A percentile compares a stretch with the other conserved stretches of the same genome.
These are phyloP conservation scores for Phaetusa simplex DNA, from an alignment of 2,113 vertebrate species.

Conservation along the genomic window DNA sequence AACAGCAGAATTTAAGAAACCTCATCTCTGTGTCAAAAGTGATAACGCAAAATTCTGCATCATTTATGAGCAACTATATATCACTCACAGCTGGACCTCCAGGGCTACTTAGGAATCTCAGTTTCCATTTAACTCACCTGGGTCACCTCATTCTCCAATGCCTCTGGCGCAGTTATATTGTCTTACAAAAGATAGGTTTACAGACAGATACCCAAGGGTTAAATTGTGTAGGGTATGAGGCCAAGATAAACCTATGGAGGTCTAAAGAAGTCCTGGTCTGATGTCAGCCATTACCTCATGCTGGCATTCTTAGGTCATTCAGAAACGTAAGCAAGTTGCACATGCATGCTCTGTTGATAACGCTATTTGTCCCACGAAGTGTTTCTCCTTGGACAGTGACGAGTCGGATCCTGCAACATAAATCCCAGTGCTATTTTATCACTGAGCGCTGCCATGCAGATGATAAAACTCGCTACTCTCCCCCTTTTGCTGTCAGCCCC, in stretches of 20 bases:
- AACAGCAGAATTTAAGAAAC: background rate
- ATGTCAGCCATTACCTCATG: fast-evolving
- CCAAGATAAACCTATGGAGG: background rate
- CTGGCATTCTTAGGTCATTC: background rate
- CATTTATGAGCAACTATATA: background rate
- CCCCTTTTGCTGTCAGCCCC: background rate
- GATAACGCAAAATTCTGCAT: background rate
- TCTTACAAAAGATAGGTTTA: background rate
- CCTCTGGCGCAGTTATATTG: background rate
- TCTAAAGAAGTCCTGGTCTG: background rate
- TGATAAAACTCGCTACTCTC: background rate
- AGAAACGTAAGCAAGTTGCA: background rate
- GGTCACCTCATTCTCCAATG: background rate
- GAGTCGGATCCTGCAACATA: background rate
- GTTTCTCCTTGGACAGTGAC: background rate
- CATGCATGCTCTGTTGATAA: background rate
- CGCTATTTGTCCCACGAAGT: background rate
- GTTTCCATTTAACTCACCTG: background rate
- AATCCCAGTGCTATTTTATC: background rate
- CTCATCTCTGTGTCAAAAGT: background rate
- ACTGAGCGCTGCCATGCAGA: background rate
- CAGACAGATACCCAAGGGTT: background rate
- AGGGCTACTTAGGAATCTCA: background rate
- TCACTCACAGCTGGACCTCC: background rate
- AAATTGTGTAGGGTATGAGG: background rate